Conservation (phyloP, 2,113 vertebrate species). For the Xenopus laevis region DNA sequence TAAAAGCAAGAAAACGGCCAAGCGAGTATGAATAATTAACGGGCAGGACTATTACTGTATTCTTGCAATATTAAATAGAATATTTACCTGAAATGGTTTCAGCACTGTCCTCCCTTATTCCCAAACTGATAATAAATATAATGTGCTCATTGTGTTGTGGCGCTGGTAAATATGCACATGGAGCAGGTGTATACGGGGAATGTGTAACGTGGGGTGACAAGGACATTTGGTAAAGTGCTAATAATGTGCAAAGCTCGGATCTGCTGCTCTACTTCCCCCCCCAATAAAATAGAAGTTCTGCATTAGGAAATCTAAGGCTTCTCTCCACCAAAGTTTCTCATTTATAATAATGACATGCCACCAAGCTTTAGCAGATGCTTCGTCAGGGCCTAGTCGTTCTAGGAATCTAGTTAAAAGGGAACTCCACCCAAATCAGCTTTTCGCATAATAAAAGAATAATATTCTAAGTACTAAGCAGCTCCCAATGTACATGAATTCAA, state of each 20-base stretch:
- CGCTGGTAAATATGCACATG: constrained; percentile 26
- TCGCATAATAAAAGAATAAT: no score
- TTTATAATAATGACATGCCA: no score
- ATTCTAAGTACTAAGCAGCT: no score
- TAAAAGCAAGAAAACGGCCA: constrained; percentile 44
- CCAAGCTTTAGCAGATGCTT: no score
- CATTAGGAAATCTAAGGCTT: no score
- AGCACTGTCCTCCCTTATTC: constrained; percentile 44
- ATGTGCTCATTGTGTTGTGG: constrained; percentile 23
- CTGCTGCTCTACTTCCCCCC: neutral
- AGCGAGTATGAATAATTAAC: constrained; percentile 67
- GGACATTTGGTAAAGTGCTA: neutral
- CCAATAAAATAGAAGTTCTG: neutral
- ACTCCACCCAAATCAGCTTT: no score
- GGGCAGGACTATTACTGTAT: constrained; percentile 18
- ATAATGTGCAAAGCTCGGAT: neutral
- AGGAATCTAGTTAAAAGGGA: no score
- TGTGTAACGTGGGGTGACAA: constrained; percentile 25
- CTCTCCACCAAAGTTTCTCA: no score
- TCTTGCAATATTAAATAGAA: constrained; percentile 58
- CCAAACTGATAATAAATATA: constrained; percentile 45
- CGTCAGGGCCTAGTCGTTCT: no score
- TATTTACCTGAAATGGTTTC: constrained; percentile 56
- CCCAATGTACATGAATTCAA: no score
- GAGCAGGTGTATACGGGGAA: neutral